phyloP scores from a whole-genome alignment of 2,888 invertebrate genomes.

The Tanaodytes sp. region DNA sequence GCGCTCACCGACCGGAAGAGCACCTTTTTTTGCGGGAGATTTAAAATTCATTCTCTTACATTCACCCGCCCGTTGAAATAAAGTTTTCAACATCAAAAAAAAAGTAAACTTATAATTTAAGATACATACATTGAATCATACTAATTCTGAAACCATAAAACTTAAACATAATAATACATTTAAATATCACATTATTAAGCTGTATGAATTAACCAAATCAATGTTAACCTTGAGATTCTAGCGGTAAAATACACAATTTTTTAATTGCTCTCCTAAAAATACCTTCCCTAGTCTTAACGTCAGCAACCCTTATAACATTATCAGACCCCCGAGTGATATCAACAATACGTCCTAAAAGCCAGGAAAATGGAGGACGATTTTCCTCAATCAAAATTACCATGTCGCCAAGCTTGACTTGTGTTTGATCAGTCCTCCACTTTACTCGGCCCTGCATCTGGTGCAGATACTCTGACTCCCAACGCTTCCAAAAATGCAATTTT shows the following conservation, averaged over 20 bases:
- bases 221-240: no score
- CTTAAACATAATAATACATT: no score
- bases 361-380: neutral
- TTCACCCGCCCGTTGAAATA: no score
- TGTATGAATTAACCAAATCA: no score
- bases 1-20: no score
- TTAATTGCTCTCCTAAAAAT: neutral
- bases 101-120: no score
- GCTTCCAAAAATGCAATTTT: neutral
- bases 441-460: slow-evolving; percentile 4
- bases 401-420: neutral
- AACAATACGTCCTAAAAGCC: neutral
- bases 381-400: slow-evolving; percentile 3
- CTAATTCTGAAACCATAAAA: no score
- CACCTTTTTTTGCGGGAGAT: no score
- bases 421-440: neutral
- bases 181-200: no score
- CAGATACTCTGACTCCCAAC: neutral
- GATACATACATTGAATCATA: no score
- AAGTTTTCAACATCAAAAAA: no score
- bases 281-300: neutral
- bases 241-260: neutral
- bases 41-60: no score
- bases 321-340: neutral
- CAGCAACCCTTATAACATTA: neutral